Evolutionary conservation across 2,113 vertebrate genomes (phyloP), one percentile per base, ranked within the genome.

Genomic region (Pyrgilauda ruficollis): DNA sequence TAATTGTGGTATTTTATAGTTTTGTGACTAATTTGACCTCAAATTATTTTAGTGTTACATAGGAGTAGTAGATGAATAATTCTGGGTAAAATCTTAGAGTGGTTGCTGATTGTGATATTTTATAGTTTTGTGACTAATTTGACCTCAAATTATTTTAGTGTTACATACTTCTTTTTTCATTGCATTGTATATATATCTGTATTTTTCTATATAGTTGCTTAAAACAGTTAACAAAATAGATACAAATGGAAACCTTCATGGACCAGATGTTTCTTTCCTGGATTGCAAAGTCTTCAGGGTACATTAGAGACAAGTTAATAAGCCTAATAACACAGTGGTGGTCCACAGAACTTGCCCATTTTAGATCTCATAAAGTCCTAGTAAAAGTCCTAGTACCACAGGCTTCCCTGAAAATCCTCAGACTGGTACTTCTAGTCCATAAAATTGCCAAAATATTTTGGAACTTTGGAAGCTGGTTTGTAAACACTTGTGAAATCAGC

Each of bases 211-310:
- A 87, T 79, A 63, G 44, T 89, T 87, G 17, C 28, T 81, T 92
- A 76, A 92, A 68, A 19, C n/a, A 56, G 44, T 91, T 92, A 79
- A 78, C 28, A 84, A 91, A 91, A 87, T 37, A 92, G 61, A 87
- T 84, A 87, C 22, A 79, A 97, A 87, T 91, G 89, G 77, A 89
- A 97, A 82, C 47, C 47, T 89, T 89, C 64, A 64, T 27, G 26
- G 47, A 79, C 77, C 95, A 96, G 80, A 95, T 94, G 73, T 95
- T 96, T 84, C 55, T 75, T 92, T 92, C 81, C 26, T 79, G 84
- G 94, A 76, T 41, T 84, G 47, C 69, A 84, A 84, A 79, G 69
- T 52, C 94, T 27, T 10, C 66, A 75, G 91, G 56, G 20, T 87
- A 75, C 91, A 61, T 89, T 79, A 75, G 15, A 92, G 58, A 84